These are phyloP conservation scores for Colinus virginianus DNA, from an alignment of 2,113 vertebrate species.

Conservation along the genomic window DNA sequence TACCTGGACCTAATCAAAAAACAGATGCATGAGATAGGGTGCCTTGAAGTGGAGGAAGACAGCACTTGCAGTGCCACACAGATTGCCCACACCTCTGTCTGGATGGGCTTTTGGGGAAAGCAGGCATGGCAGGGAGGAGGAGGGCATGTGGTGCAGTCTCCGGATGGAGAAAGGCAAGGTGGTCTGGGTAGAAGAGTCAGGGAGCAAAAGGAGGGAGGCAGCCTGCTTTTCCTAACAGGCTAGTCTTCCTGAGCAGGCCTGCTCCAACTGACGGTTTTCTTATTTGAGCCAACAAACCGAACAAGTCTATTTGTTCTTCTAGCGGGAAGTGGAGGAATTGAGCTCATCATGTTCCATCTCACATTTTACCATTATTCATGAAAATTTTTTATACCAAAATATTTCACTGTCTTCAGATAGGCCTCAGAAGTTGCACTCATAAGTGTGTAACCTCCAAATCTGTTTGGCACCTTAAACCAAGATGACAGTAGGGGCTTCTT, in stretches of 20 bases:
- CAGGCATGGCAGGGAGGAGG: background rate
- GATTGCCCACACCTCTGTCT: background rate
- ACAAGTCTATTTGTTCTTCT: background rate
- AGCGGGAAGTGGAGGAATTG: fast-evolving
- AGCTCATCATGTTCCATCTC: background rate
- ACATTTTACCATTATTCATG: background rate
- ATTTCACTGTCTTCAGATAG: background rate
- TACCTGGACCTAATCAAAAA: background rate
- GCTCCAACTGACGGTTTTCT: background rate
- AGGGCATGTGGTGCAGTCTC: background rate
- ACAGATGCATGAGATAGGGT: background rate
- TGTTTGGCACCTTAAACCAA: background rate
- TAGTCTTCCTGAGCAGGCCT: fast-evolving
- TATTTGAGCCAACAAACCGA: background rate
- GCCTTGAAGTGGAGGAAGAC: background rate
- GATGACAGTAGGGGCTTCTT: background rate
- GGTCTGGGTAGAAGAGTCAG: fast-evolving
- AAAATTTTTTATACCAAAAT: background rate
- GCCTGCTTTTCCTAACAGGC: background rate
- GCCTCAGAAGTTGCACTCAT: background rate
- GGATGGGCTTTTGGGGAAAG: background rate
- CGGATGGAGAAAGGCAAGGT: fast-evolving
- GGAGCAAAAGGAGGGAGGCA: background rate
- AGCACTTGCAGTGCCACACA: too few species aligned
- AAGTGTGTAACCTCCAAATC: background rate